phyloP scores from a whole-genome alignment of 2,888 invertebrate species.

The Synergus japonicus region DNA sequence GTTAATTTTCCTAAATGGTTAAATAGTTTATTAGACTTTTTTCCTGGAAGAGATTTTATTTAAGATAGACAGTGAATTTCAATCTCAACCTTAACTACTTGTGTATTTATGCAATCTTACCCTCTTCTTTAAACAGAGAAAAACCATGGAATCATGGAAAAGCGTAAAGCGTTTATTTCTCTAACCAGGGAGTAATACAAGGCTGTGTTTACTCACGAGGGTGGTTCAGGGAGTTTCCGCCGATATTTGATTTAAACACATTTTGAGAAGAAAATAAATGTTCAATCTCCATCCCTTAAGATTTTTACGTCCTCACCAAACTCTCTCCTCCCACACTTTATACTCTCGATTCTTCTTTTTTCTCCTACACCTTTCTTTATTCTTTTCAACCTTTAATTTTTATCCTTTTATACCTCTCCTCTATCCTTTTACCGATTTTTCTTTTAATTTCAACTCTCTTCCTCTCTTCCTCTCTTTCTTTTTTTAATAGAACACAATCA shows the following conservation, averaged over 20 bases:
- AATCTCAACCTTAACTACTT: slow-evolving; percentile 5
- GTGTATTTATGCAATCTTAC: background rate
- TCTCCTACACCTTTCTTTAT: no score
- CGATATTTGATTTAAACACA: slow-evolving; percentile 11
- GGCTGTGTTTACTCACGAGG: slow-evolving; percentile 11
- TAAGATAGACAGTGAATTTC: slow-evolving; percentile 1
- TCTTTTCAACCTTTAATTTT: no score
- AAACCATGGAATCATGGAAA: slow-evolving; percentile 10
- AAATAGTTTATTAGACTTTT: no score
- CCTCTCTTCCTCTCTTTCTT: background rate
- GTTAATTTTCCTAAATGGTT: no score
- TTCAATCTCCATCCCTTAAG: background rate
- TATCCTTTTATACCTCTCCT: no score
- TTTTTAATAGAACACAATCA: background rate
- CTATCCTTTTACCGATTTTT: no score
- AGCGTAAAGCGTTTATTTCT: slow-evolving; percentile 36
- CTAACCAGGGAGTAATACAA: slow-evolving; percentile 10
- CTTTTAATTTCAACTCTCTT: background rate
- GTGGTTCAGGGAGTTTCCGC: slow-evolving; percentile 15
- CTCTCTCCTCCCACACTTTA: background rate
- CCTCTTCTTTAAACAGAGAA: slow-evolving; percentile 9
- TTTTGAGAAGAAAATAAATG: background rate
- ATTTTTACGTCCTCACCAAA: background rate
- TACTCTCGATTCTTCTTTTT: background rate
- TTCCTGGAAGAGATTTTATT: no score